Conservation (phyloP, 2,113 vertebrate species). For the Centropristis striata region DNA sequence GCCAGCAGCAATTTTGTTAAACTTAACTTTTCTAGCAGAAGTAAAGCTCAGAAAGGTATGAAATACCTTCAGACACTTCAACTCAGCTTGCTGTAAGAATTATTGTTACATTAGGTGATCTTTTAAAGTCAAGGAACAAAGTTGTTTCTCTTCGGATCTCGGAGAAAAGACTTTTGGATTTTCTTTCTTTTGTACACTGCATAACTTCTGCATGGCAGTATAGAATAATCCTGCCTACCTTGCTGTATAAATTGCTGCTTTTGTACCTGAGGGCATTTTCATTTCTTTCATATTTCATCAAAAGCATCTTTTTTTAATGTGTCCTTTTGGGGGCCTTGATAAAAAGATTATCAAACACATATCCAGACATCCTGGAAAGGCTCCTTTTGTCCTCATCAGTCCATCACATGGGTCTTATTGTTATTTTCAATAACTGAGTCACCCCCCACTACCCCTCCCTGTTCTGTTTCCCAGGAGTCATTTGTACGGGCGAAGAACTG, state of each 20-base stretch:
- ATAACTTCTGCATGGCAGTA: background rate
- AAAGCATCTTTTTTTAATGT: background rate
- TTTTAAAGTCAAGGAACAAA: background rate
- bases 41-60: background rate
- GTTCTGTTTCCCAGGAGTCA: constrained; percentile 90
- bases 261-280: background rate
- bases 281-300: constrained; percentile 13
- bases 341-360: background rate
- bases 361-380: background rate
- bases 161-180: background rate
- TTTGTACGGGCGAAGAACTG: constrained; percentile 99
- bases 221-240: background rate
- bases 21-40: background rate
- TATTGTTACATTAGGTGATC: background rate
- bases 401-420: constrained; percentile 36
- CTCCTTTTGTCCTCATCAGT: constrained; percentile 16
- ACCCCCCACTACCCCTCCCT: background rate
- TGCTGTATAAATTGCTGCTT: background rate
- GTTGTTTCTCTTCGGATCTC: background rate
- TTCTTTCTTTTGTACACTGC: background rate
- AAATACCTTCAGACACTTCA: background rate
- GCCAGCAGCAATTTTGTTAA: background rate
- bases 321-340: background rate
- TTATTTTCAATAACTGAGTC: constrained; percentile 42
- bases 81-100: background rate